Evolutionary conservation across 2,113 vertebrate species (phyloP).

Genomic region (Ramphastos sulfuratus): DNA sequence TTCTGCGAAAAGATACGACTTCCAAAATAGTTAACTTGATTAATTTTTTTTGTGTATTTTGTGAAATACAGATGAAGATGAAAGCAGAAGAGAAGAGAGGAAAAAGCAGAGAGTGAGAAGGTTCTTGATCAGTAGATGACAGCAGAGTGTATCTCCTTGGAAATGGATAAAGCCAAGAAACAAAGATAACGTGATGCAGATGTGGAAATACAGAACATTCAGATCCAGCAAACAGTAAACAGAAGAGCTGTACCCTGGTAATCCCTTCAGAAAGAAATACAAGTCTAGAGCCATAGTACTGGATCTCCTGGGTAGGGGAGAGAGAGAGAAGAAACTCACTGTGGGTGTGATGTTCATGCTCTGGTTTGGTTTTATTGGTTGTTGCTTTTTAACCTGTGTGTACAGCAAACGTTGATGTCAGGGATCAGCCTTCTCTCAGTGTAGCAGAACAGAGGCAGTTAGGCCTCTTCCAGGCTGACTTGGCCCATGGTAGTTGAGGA

Average conservation of each 20-base stretch:
- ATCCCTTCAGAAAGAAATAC: background rate
- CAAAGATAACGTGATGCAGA: constrained; percentile 63
- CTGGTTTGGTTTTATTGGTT: background rate
- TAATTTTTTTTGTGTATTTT: background rate
- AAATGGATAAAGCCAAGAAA: constrained; percentile 80
- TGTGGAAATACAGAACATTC: constrained; percentile 72
- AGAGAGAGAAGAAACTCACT: background rate
- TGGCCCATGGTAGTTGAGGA: background rate
- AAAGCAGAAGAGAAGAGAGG: constrained; percentile 75
- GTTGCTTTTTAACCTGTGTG: background rate
- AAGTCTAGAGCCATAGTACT: background rate
- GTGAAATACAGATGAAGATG: constrained; percentile 74
- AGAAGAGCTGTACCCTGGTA: background rate
- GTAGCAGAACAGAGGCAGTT: background rate
- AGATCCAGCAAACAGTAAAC: constrained; percentile 85
- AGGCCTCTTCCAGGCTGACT: too few species aligned
- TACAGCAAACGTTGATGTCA: background rate
- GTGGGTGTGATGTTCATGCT: too few species aligned
- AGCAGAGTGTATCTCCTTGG: constrained; percentile 70
- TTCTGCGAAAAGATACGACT: background rate
- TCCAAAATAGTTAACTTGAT: background rate
- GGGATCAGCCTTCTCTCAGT: background rate
- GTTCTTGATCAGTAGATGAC: constrained; percentile 72
- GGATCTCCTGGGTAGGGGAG: background rate
- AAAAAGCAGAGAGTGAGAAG: constrained; percentile 70